phyloP scores from a whole-genome alignment of 2,797 vertebrate species.

The Mareca penelope region DNA sequence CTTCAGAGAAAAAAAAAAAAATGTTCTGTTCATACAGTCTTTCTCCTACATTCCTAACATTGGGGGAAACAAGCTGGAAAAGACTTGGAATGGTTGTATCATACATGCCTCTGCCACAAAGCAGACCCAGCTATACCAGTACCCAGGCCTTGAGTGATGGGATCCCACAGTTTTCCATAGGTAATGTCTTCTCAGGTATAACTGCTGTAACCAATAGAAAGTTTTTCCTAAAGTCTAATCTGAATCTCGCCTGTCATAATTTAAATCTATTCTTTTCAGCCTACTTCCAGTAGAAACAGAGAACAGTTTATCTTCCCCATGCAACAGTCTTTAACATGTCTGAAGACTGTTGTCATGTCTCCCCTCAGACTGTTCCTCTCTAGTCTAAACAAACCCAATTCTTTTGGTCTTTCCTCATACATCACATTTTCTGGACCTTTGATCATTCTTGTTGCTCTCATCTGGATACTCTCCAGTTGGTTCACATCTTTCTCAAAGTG shows the following conservation, averaged over 20 bases:
- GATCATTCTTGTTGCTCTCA: conserved; percentile 53
- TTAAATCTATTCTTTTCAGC: conserved; percentile 20
- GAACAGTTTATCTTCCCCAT: conserved; percentile 49
- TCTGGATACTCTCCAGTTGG: conserved; percentile 64
- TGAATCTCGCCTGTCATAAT: neutral
- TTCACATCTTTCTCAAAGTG: conserved; percentile 40
- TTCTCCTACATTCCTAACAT: neutral
- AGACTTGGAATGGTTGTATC: neutral
- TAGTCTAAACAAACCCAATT: conserved; percentile 70
- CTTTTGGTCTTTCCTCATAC: conserved; percentile 65
- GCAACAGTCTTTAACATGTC: conserved; percentile 20
- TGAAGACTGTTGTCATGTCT: conserved; percentile 68
- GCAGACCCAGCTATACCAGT: neutral
- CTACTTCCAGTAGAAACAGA: conserved; percentile 16
- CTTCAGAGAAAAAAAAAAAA: neutral
- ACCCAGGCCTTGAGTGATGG: neutral
- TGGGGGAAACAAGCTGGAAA: neutral
- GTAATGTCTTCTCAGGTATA: conserved; percentile 36
- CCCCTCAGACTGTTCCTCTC: conserved; percentile 44
- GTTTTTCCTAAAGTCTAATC: neutral
- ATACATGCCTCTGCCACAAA: neutral
- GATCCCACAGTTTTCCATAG: neutral
- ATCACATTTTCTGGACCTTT: conserved; percentile 67
- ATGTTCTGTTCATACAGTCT: neutral
- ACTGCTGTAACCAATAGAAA: conserved; percentile 23